These are phyloP conservation scores for Orchesellides sinensis DNA, from an alignment of 2,888 invertebrate species.

Conservation along the genomic window DNA sequence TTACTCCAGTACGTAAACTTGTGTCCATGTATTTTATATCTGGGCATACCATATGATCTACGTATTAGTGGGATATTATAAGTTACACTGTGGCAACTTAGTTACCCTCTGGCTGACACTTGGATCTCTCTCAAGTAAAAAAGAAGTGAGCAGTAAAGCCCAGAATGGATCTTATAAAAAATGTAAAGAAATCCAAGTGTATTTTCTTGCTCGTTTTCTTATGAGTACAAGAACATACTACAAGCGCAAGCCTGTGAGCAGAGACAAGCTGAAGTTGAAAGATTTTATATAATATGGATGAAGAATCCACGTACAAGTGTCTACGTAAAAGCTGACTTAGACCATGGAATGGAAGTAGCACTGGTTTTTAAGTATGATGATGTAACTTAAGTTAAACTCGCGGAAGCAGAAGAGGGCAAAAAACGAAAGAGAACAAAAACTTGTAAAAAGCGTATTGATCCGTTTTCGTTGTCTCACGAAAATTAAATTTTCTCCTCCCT, in stretches of 20 bases:
- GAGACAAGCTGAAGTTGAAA: background rate
- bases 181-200: conserved; percentile 57
- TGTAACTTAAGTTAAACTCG: background rate
- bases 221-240: background rate
- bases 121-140: conserved; percentile 46
- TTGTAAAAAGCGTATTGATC: conserved; percentile 71
- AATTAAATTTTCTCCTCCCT: conserved; percentile 73
- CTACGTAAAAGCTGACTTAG: background rate
- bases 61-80: background rate
- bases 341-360: conserved; percentile 24
- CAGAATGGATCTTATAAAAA: conserved; percentile 61
- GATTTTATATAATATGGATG: too few relatives aligned
- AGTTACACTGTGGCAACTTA: conserved; percentile 49
- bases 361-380: conserved; percentile 48
- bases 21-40: background rate
- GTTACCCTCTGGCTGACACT: conserved; percentile 66
- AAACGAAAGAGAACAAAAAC: conserved; percentile 42
- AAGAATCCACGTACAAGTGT: background rate
- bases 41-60: conserved; percentile 7
- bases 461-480: conserved; percentile 68
- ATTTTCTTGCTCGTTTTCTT: conserved; percentile 8
- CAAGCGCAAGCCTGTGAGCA: background rate
- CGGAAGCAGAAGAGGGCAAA: background rate
- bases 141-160: conserved; percentile 36
- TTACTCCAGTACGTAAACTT: background rate